These are phyloP conservation scores for Sicus ferrugineus DNA, from an alignment of 2,888 invertebrate species.

Conservation along the genomic window DNA sequence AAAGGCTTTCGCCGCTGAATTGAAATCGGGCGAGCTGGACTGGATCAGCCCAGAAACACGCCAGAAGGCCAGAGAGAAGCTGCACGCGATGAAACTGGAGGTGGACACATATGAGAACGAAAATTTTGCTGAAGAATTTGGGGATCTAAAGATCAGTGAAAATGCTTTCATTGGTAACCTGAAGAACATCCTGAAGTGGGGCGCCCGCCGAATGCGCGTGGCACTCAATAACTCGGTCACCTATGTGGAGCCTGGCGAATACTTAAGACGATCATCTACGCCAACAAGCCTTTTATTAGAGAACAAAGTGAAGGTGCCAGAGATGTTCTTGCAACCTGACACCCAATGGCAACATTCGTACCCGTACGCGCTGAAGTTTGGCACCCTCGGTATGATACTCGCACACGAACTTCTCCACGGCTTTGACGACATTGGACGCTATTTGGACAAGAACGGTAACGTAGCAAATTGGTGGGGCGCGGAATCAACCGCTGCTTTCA, in stretches of 20 bases:
- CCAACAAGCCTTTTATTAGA: no score
- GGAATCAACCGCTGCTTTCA: conserved; percentile 46
- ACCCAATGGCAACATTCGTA: conserved; percentile 45
- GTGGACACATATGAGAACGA: no score
- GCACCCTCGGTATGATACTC: conserved; percentile 51
- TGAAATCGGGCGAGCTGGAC: conserved; percentile 44
- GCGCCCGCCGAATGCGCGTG: no score
- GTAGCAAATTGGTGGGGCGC: conserved; percentile 56
- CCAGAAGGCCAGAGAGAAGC: conserved; percentile 48
- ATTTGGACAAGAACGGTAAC: conserved; percentile 53
- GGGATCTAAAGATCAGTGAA: no score
- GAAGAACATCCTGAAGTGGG: no score
- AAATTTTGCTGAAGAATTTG: no score
- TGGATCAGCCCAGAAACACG: conserved; percentile 50
- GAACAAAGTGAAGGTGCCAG: neutral
- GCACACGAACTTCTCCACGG: conserved; percentile 59
- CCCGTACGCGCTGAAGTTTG: conserved; percentile 56
- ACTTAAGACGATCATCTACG: no score
- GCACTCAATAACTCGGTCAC: no score
- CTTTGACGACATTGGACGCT: conserved; percentile 56
- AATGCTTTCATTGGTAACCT: no score
- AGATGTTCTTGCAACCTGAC: neutral
- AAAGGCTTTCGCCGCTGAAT: conserved; percentile 47
- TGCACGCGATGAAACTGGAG: conserved; percentile 51
- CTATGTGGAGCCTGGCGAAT: no score